These are phyloP conservation scores for Hyla sarda DNA, from an alignment of 2,113 vertebrate species.

Conservation along the genomic window DNA sequence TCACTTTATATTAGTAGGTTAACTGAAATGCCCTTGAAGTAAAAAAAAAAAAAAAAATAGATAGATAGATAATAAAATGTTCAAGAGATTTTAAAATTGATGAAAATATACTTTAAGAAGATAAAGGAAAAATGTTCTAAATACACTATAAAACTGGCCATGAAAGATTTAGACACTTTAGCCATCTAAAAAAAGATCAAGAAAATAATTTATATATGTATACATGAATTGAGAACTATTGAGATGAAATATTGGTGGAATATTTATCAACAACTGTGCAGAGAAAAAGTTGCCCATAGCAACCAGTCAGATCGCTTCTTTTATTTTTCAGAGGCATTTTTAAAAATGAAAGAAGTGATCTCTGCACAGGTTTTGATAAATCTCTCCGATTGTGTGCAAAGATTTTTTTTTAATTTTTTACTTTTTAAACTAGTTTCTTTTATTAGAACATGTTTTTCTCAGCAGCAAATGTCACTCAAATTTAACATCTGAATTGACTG, in stretches of 20 bases:
- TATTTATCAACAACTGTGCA: too few species aligned
- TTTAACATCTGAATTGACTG: too few species aligned
- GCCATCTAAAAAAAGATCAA: background rate
- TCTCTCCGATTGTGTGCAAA: too few species aligned
- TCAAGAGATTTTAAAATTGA: background rate
- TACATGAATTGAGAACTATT: background rate
- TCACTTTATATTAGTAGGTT: conserved; percentile 8
- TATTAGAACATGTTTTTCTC: too few species aligned
- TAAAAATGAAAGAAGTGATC: too few species aligned
- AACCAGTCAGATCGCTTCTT: too few species aligned
- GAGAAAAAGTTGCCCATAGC: too few species aligned
- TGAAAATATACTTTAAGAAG: background rate
- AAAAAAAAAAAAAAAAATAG: background rate
- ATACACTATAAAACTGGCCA: background rate
- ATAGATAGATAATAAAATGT: background rate
- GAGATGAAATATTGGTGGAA: background rate
- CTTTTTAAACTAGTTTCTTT: too few species aligned
- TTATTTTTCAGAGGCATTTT: too few species aligned
- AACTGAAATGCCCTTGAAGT: background rate
- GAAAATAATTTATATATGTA: background rate
- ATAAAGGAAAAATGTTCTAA: conserved; percentile 5
- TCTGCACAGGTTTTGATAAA: too few species aligned
- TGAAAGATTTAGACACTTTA: conserved; percentile 39
- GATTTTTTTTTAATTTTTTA: too few species aligned
- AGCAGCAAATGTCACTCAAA: too few species aligned